Evolutionary conservation across 2,113 vertebrate species (phyloP).

Genomic region (Pholis gunnellus): DNA sequence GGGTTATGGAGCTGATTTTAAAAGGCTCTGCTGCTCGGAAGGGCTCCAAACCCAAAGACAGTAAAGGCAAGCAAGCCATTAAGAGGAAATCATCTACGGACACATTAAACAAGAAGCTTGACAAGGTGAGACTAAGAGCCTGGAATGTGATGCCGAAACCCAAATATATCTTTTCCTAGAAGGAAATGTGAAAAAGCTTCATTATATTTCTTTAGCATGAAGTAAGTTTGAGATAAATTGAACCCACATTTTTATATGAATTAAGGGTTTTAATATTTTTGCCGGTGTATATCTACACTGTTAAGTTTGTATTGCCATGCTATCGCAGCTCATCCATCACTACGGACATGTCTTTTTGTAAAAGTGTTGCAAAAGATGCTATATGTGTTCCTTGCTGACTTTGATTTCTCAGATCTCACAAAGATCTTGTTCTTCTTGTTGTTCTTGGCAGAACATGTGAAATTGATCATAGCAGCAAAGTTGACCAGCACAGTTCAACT

Average conservation of each 20-base stretch:
- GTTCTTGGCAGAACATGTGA: slow-evolving; percentile 63
- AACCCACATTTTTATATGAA: background rate
- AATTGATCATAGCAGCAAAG: slow-evolving; percentile 69
- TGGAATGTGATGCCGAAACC: background rate
- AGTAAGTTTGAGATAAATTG: background rate
- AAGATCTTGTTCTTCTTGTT: slow-evolving; percentile 37
- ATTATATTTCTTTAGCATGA: slow-evolving; percentile 2
- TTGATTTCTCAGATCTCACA: slow-evolving; percentile 29
- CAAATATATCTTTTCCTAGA: background rate
- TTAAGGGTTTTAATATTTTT: background rate
- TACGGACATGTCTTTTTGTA: background rate
- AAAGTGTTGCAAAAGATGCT: background rate
- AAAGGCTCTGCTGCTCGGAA: slow-evolving; percentile 80
- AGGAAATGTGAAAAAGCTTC: background rate
- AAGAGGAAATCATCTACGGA: slow-evolving; percentile 79
- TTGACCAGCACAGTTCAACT: slow-evolving; percentile 31
- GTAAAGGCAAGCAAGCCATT: slow-evolving; percentile 72
- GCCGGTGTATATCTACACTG: background rate
- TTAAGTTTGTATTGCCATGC: background rate
- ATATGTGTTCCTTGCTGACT: slow-evolving; percentile 25
- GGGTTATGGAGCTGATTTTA: slow-evolving; percentile 83
- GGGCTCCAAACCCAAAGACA: slow-evolving; percentile 70
- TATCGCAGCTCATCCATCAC: background rate
- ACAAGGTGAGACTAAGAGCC: slow-evolving; percentile 85
- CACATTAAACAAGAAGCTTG: slow-evolving; percentile 69